These are phyloP conservation scores for Scolopax bukidnonensis DNA, from an alignment of 2,797 vertebrate species.

Conservation along the genomic window DNA sequence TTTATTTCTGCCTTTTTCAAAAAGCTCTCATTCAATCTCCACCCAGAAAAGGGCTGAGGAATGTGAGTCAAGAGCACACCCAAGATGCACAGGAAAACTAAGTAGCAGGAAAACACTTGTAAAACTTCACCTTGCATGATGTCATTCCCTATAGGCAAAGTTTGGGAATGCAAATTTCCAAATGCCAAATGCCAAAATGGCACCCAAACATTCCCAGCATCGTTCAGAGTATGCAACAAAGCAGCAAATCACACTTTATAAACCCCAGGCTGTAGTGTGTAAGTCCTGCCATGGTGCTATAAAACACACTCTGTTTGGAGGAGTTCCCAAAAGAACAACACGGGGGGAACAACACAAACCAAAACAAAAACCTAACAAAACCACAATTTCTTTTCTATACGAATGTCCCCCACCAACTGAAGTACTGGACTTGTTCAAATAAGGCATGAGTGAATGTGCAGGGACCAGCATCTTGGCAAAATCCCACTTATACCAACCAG, in stretches of 20 bases:
- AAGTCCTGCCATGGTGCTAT: background rate
- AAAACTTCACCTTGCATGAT: background rate
- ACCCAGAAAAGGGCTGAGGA: background rate
- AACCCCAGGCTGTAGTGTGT: background rate
- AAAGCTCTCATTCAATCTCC: background rate
- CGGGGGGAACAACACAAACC: rapidly evolving
- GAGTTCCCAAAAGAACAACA: background rate
- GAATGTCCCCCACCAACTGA: background rate
- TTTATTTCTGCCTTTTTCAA: background rate
- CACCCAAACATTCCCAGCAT: background rate
- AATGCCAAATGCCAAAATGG: background rate
- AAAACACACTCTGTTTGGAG: background rate
- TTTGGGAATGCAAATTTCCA: background rate
- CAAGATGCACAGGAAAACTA: background rate
- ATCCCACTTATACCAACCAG: background rate
- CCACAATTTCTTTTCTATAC: background rate
- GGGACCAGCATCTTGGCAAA: background rate
- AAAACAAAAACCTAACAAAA: background rate
- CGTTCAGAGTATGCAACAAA: background rate
- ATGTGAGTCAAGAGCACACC: background rate
- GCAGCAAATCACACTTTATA: background rate
- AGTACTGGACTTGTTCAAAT: background rate
- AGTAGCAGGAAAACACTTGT: background rate
- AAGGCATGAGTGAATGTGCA: background rate
- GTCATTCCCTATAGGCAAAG: background rate